Evolutionary conservation across 2,113 vertebrate genomes (phyloP).

Genomic region (Pygoscelis antarcticus): DNA sequence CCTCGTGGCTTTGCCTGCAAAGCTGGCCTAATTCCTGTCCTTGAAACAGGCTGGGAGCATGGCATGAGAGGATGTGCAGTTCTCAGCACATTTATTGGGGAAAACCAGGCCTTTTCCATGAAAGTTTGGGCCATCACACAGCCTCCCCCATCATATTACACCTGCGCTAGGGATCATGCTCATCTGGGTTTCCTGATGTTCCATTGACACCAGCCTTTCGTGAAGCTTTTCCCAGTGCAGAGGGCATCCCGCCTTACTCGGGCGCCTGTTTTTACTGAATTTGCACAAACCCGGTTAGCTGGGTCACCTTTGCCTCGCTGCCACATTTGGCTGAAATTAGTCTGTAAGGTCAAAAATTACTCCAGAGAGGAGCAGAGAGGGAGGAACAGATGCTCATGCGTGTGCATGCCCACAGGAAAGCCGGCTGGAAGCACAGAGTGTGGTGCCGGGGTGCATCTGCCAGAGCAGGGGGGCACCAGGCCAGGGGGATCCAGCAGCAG

Average conservation of each 20-base stretch:
- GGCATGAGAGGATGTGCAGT: not conserved
- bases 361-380: not conserved
- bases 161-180: fast-evolving
- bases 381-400: fast-evolving
- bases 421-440: not conserved
- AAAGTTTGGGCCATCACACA: not conserved
- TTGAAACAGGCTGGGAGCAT: not conserved
- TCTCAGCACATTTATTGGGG: not conserved
- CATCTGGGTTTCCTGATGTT: not conserved
- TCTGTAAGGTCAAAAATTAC: not conserved
- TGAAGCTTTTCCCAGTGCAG: not conserved
- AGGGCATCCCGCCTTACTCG: not conserved
- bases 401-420: not conserved
- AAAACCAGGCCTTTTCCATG: not conserved
- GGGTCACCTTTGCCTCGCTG: not conserved
- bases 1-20: not conserved
- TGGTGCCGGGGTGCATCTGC: not conserved
- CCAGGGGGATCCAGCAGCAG: not conserved
- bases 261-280: not conserved
- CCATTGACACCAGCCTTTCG: not conserved
- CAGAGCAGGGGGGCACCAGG: fast-evolving
- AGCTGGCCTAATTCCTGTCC: slow-evolving; percentile 7
- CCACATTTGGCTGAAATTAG: not conserved
- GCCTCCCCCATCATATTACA: not conserved
- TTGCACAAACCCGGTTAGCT: not conserved